These are phyloP conservation scores for Oryzias dopingdopingensis DNA, from an alignment of 2,797 vertebrate genomes.

Conservation along the genomic window DNA sequence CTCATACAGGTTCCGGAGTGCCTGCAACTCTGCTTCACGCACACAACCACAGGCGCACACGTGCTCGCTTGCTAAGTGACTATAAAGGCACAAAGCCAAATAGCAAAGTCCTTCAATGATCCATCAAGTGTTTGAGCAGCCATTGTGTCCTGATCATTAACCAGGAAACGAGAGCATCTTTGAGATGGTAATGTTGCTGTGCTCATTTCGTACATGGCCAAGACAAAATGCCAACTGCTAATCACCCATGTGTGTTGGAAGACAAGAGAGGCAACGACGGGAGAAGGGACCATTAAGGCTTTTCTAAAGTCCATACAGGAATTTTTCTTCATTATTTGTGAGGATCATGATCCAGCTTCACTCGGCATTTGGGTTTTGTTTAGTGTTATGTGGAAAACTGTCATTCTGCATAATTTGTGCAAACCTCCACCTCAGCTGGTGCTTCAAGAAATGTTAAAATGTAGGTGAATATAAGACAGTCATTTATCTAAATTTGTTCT, in stretches of 20 bases:
- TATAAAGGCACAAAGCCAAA: constrained; percentile 59
- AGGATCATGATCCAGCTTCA: constrained; percentile 35
- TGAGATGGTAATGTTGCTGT: constrained; percentile 71
- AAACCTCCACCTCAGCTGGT: constrained; percentile 8
- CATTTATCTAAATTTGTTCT: too few relatives aligned
- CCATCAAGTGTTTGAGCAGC: constrained; percentile 66
- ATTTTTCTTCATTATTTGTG: constrained; percentile 60
- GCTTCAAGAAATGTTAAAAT: too few relatives aligned
- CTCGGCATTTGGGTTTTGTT: constrained; percentile 47
- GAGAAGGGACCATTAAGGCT: constrained; percentile 44
- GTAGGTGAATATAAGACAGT: too few relatives aligned
- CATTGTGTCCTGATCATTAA: constrained; percentile 70
- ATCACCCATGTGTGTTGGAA: constrained; percentile 56
- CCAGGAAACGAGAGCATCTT: constrained; percentile 61
- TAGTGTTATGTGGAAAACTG: constrained; percentile 38
- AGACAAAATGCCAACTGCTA: constrained; percentile 70
- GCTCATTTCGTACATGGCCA: constrained; percentile 67
- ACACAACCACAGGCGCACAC: constrained; percentile 6
- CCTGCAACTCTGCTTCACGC: constrained; percentile 21
- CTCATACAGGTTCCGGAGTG: constrained; percentile 49
- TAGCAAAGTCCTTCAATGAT: constrained; percentile 57
- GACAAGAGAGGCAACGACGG: constrained; percentile 20
- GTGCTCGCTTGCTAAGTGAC: constrained; percentile 17
- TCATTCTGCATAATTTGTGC: constrained; percentile 23
- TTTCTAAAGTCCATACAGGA: constrained; percentile 51